phyloP scores from a whole-genome alignment of 1,140 invertebrate species.

The Danaus melanippus region DNA sequence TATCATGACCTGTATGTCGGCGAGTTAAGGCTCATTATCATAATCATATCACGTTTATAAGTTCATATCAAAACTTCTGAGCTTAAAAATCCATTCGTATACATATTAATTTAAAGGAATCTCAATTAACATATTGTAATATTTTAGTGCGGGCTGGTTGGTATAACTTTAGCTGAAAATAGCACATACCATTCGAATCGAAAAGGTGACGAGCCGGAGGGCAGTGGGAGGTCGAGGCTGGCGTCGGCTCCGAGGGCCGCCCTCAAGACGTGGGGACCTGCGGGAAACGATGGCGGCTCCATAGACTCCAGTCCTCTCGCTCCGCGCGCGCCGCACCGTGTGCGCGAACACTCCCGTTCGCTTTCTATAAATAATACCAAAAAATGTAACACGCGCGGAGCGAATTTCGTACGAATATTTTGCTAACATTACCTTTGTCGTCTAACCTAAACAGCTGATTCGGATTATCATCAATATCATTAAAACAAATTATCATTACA shows the following conservation, averaged over 20 bases:
- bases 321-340: conserved; percentile 51
- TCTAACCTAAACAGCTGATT: conserved; percentile 33
- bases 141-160: no score
- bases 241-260: conserved; percentile 43
- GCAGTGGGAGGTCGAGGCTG: conserved; percentile 35
- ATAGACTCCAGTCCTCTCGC: conserved; percentile 53
- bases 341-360: conserved; percentile 41
- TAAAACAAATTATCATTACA: no score
- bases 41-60: no score
- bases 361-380: conserved; percentile 67
- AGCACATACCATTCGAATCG: conserved; percentile 55
- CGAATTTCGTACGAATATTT: conserved; percentile 57
- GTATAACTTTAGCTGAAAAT: conserved; percentile 21
- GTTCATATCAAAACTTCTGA: no score
- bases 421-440: conserved; percentile 37
- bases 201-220: conserved; percentile 50
- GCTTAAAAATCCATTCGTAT: no score
- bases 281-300: conserved; percentile 53
- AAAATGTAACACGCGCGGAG: conserved; percentile 53
- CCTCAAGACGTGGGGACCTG: conserved; percentile 31
- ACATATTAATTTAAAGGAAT: no score
- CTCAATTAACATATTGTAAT: no score
- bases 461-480: background rate
- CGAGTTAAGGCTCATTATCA: no score
- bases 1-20: no score